A percentile compares a stretch with the other conserved stretches of the same genome.
Evolutionary conservation across 1,140 invertebrate genomes (phyloP).

Genomic region (Drosophila nikananu): DNA sequence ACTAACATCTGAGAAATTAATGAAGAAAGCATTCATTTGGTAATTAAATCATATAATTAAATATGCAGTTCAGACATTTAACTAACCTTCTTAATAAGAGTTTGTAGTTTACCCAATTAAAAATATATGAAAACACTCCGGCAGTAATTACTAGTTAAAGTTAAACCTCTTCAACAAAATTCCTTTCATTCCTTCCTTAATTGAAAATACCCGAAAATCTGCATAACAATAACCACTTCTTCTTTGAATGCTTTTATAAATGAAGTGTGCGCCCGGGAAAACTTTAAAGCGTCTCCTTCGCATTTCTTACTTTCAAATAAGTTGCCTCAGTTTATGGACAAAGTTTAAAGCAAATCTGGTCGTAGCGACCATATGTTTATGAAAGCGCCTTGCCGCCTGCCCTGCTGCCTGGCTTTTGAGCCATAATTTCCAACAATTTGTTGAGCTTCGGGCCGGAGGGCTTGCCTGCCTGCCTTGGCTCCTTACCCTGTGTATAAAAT

Average conservation of each 20-base stretch:
- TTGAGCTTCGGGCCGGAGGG: conserved; percentile 35
- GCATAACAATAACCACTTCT: conserved; percentile 6
- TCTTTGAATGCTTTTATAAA: conserved; percentile 8
- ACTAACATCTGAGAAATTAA: background rate
- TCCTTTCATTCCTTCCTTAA: conserved; percentile 5
- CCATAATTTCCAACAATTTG: conserved; percentile 63
- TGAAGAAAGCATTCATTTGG: background rate
- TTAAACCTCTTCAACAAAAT: background rate
- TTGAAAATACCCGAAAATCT: conserved; percentile 4
- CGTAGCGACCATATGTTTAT: conserved; percentile 56
- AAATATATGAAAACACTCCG: background rate
- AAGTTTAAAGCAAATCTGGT: conserved; percentile 62
- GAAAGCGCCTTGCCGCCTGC: conserved; percentile 32
- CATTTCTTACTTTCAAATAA: conserved; percentile 29
- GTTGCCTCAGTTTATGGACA: conserved; percentile 33
- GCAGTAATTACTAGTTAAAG: background rate
- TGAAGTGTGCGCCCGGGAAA: conserved; percentile 2
- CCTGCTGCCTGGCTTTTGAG: conserved; percentile 12
- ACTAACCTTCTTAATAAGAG: background rate
- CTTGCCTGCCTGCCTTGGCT: conserved; percentile 17
- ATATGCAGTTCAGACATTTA: no score
- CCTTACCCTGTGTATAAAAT: conserved; percentile 72
- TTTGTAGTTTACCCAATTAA: background rate
- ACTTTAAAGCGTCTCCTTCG: conserved; percentile 22
- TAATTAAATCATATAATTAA: background rate